A percentile compares a stretch with the other conserved stretches of the same genome.
Evolutionary conservation across 2,797 vertebrate genomes (phyloP).

Genomic region (Tadarida brasiliensis): DNA sequence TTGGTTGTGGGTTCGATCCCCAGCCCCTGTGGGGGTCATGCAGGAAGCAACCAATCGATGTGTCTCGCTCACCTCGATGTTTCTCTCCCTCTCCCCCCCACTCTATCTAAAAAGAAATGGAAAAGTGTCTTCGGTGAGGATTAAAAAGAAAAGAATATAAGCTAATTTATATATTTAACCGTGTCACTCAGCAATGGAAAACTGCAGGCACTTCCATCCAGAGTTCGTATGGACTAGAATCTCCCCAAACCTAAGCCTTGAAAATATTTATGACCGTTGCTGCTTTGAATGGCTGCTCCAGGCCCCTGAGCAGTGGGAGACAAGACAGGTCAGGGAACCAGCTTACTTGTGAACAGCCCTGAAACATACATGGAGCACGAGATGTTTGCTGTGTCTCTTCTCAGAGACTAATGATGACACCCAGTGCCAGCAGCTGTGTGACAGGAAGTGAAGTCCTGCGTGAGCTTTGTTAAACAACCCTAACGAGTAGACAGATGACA

Average conservation of each 20-base stretch:
- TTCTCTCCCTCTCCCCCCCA: too few relatives aligned
- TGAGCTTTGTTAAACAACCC: conserved; percentile 59
- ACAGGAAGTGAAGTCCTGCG: conserved; percentile 59
- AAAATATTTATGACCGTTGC: background rate
- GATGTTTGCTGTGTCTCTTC: background rate
- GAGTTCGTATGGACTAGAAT: background rate
- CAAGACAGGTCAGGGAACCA: background rate
- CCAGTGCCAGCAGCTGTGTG: conserved; percentile 51
- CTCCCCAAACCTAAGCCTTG: background rate
- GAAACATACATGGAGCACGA: background rate
- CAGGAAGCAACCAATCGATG: too few relatives aligned
- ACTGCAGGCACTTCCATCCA: background rate
- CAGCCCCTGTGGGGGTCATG: too few relatives aligned
- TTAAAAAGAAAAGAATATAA: background rate
- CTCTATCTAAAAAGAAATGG: too few relatives aligned
- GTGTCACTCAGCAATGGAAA: background rate
- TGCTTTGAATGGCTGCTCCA: background rate
- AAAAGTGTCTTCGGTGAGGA: too few relatives aligned
- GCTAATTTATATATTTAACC: background rate
- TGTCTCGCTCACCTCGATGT: too few relatives aligned
- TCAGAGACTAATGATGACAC: conserved; percentile 52
- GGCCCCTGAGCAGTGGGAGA: background rate
- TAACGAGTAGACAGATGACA: background rate
- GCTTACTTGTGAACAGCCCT: background rate
- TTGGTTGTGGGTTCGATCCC: too few relatives aligned